Percentiles rank a stretch among this genome's conserved stretches.
These are phyloP conservation scores for Molothrus aeneus DNA, from an alignment of 2,797 vertebrate species.

Conservation along the genomic window DNA sequence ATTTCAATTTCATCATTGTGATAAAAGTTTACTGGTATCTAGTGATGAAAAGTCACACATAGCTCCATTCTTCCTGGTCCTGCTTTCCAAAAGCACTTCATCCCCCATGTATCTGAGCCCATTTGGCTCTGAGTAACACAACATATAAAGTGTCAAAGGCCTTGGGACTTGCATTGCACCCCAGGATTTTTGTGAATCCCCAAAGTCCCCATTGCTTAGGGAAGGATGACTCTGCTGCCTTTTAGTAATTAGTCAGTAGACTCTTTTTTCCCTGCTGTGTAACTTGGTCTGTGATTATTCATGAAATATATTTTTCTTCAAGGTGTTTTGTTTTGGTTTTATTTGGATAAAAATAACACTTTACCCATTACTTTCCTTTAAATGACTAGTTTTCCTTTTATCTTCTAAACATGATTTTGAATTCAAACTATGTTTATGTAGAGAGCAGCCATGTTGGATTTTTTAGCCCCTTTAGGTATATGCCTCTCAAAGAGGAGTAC, in stretches of 20 bases:
- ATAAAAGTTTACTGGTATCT: not conserved
- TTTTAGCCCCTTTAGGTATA: not conserved
- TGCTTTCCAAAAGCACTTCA: not conserved
- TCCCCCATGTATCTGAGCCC: not conserved
- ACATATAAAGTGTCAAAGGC: not conserved
- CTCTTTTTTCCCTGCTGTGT: accelerated
- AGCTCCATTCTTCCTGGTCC: not conserved
- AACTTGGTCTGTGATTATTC: not conserved
- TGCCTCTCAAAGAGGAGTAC: not conserved
- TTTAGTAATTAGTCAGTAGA: not conserved
- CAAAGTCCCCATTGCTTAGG: not conserved
- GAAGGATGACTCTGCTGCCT: not conserved
- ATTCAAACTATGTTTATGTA: not conserved
- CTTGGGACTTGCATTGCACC: not conserved
- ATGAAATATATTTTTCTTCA: not conserved
- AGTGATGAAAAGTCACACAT: accelerated
- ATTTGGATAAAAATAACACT: not conserved
- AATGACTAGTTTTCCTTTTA: not conserved
- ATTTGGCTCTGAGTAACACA: not conserved
- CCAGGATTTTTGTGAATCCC: not conserved
- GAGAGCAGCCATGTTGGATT: not conserved
- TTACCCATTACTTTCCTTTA: not conserved
- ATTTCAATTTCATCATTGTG: not conserved
- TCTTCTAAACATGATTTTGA: not conserved
- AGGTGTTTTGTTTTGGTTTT: not conserved